A percentile compares a stretch with the other conserved stretches of the same genome.
phyloP scores from a whole-genome alignment of 2,888 invertebrate species.

The Nymphalis polychloros region DNA sequence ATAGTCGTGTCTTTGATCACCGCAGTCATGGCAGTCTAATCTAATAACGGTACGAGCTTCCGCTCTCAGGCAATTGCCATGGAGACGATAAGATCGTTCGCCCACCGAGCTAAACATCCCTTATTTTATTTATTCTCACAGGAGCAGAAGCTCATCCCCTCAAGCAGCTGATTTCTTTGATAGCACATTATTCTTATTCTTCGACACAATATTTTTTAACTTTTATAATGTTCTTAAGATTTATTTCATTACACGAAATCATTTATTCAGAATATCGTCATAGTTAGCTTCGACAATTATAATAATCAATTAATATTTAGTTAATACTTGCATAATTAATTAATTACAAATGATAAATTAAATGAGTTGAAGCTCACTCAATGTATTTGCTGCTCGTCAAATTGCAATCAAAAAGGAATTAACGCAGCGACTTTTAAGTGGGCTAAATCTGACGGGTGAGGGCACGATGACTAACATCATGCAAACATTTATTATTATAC shows the following conservation, averaged over 20 bases:
- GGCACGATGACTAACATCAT: slow-evolving; percentile 33
- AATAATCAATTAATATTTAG: no score
- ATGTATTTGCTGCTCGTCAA: slow-evolving; percentile 38
- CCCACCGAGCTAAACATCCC: slow-evolving; percentile 56
- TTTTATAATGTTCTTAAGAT: no score
- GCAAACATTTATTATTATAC: slow-evolving; percentile 22
- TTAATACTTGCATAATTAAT: background rate
- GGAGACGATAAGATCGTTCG: slow-evolving; percentile 50
- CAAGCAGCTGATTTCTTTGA: slow-evolving; percentile 71
- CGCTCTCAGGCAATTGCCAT: slow-evolving; percentile 59
- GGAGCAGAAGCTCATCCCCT: slow-evolving; percentile 49
- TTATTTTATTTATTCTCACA: slow-evolving; percentile 57
- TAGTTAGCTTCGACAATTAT: no score
- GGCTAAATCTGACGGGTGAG: slow-evolving; percentile 37
- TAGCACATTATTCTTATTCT: slow-evolving; percentile 43
- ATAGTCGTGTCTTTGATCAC: slow-evolving; percentile 41
- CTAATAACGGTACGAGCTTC: slow-evolving; percentile 49
- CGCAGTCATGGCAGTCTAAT: slow-evolving; percentile 39
- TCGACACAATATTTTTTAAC: slow-evolving; percentile 21
- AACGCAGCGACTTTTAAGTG: slow-evolving; percentile 40
- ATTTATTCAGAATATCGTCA: no score
- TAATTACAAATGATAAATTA: background rate
- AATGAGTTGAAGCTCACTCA: slow-evolving; percentile 10
- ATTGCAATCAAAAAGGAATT: slow-evolving; percentile 54
- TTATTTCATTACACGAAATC: no score